Percentiles rank a stretch among this genome's conserved stretches.
These are phyloP conservation scores for Albula goreensis DNA, from an alignment of 2,113 vertebrate genomes.

Conservation along the genomic window DNA sequence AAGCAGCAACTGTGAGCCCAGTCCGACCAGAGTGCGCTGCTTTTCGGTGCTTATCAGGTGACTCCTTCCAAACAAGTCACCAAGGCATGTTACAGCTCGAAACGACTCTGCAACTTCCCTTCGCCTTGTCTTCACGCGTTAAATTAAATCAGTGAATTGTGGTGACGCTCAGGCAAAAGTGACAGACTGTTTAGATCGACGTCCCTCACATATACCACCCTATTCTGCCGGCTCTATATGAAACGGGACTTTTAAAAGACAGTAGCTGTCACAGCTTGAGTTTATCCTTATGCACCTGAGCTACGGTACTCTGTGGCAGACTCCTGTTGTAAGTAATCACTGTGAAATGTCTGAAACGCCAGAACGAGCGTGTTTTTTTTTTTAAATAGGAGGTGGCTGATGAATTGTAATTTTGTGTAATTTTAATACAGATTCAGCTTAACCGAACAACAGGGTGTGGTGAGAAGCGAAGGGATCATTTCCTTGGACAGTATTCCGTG, in stretches of 20 bases:
- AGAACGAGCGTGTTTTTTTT: too few species aligned
- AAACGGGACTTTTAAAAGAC: neutral
- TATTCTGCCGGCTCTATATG: neutral
- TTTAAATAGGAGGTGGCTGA: too few species aligned
- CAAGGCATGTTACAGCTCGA: neutral
- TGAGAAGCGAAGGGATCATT: neutral
- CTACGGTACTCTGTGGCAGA: neutral
- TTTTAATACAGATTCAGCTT: neutral
- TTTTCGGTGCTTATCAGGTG: conserved; percentile 1
- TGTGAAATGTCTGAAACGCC: neutral
- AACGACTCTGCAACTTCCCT: neutral
- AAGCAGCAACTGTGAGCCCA: conserved; percentile 6
- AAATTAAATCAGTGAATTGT: neutral
- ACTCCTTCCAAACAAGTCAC: neutral
- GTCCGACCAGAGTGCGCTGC: neutral
- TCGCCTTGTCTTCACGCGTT: neutral
- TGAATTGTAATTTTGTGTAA: neutral
- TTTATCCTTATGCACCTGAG: neutral
- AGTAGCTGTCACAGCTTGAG: neutral
- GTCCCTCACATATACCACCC: neutral
- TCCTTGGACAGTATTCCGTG: neutral
- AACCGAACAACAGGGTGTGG: neutral
- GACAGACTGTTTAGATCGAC: too few species aligned
- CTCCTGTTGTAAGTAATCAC: neutral
- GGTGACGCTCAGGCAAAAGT: neutral